Conservation (phyloP, 2,113 vertebrate species). For the Ceuthmochares aereus region DNA sequence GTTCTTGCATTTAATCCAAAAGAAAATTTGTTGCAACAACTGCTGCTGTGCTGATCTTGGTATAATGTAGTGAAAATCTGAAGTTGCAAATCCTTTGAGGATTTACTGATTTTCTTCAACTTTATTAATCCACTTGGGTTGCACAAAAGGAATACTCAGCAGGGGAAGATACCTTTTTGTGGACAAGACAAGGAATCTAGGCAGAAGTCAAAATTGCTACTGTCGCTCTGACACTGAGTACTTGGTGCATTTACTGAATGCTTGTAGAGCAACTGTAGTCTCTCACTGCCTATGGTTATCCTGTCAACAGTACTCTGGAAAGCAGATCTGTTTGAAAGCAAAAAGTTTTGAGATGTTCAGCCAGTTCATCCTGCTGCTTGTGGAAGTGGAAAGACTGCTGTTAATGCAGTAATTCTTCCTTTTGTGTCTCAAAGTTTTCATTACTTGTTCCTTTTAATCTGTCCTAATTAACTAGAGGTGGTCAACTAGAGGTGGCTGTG, state of each 20-base stretch:
- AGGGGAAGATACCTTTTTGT: neutral
- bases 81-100: neutral
- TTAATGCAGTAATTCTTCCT: neutral
- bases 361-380: neutral
- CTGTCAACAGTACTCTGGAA: neutral
- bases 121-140: neutral
- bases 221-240: neutral
- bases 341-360: neutral
- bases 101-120: neutral
- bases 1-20: neutral
- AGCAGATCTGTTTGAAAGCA: neutral
- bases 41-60: neutral
- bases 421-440: neutral
- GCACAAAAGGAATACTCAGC: neutral
- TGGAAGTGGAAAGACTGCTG: neutral
- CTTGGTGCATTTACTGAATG: neutral
- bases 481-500: neutral
- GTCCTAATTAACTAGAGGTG: neutral
- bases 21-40: neutral
- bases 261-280: neutral
- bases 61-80: neutral
- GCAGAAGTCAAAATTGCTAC: neutral
- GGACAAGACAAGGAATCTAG: neutral
- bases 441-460: neutral
- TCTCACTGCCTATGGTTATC: neutral